Conservation (phyloP, 53 echinoderm and acorn worm genomes). For the Holothuria leucospilota region DNA sequence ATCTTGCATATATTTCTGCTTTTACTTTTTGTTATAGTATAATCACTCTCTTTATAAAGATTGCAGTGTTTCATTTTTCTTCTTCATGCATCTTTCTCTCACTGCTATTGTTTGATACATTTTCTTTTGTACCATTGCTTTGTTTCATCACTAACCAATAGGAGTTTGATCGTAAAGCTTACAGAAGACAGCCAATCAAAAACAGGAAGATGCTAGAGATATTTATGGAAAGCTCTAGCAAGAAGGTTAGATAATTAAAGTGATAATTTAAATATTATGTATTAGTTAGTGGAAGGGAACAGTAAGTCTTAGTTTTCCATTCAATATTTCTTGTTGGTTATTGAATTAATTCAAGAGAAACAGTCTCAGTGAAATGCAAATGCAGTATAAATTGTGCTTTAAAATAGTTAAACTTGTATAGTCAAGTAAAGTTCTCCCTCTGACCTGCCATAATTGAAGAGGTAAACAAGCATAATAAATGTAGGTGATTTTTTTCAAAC, state of each 20-base stretch:
- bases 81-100: neutral
- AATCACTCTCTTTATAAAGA: neutral
- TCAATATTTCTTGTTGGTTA: too few relatives aligned
- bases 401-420: too few relatives aligned
- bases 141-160: neutral
- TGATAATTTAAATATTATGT: too few relatives aligned
- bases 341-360: too few relatives aligned
- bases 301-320: too few relatives aligned
- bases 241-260: constrained; percentile 65
- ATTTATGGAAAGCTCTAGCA: constrained; percentile 58
- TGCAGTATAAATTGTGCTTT: too few relatives aligned
- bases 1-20: neutral
- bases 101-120: neutral
- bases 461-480: too few relatives aligned
- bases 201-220: constrained; percentile 58
- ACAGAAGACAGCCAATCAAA: constrained; percentile 48
- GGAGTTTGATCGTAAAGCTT: constrained; percentile 47
- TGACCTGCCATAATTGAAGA: too few relatives aligned
- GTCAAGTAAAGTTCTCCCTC: too few relatives aligned
- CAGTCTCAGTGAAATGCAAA: too few relatives aligned
- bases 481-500: too few relatives aligned
- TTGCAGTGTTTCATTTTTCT: neutral
- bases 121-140: neutral
- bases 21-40: neutral
- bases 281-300: too few relatives aligned